phyloP scores from a whole-genome alignment of 2,113 vertebrate genomes.

The Ailuropoda melanoleuca region DNA sequence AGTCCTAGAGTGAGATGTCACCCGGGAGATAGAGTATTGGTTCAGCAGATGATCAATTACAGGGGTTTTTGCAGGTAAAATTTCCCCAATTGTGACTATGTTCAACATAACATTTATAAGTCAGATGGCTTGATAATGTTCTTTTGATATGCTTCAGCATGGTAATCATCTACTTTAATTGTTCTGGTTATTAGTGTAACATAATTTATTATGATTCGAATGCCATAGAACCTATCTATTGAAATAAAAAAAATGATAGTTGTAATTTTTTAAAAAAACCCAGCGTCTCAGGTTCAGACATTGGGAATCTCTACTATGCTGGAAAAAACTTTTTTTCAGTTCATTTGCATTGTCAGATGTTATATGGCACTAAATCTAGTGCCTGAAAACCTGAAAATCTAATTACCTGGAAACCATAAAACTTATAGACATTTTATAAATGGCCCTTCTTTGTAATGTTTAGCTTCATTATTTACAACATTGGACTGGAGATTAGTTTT shows the following conservation, averaged over 20 bases:
- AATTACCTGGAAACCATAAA: not conserved
- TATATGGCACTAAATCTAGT: not conserved
- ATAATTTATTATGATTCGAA: conserved; percentile 43
- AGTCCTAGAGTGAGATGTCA: not conserved
- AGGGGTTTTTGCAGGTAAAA: not conserved
- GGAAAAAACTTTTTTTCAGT: not conserved
- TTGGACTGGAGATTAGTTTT: not conserved
- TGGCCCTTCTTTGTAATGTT: not conserved
- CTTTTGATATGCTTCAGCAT: conserved; percentile 45
- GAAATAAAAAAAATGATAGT: not conserved
- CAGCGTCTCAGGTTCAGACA: not conserved
- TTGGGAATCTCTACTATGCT: not conserved
- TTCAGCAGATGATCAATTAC: not conserved
- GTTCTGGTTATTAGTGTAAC: conserved; percentile 5
- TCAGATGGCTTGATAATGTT: conserved; percentile 45
- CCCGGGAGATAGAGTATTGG: not conserved
- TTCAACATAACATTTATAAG: conserved; percentile 43
- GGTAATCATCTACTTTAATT: conserved; percentile 46
- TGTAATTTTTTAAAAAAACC: not conserved
- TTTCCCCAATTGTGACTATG: not conserved
- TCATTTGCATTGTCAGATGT: not conserved
- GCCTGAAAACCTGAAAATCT: not conserved
- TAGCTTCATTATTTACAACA: conserved; percentile 26
- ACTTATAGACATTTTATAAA: not conserved
- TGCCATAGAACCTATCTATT: not conserved